These are phyloP conservation scores for Drosophila sp. DNA, from an alignment of 1,140 invertebrate species.

Conservation along the genomic window DNA sequence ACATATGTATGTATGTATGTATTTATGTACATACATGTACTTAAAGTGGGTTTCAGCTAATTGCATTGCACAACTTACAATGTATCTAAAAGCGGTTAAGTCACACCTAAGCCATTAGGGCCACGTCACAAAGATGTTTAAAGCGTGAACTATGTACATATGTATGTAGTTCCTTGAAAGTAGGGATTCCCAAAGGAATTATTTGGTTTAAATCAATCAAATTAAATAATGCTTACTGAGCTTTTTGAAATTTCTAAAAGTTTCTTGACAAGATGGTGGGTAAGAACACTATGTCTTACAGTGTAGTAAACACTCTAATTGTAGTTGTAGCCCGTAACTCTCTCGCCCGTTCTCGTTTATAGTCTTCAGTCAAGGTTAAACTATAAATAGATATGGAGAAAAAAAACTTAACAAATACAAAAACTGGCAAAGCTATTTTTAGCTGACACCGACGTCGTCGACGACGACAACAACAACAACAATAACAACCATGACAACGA, in stretches of 20 bases:
- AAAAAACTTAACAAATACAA: conserved; percentile 37
- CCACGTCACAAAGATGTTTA: too few relatives aligned
- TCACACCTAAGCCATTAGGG: neutral
- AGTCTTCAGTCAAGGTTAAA: conserved; percentile 43
- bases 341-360: neutral
- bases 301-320: neutral
- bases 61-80: neutral
- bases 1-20: too few relatives aligned
- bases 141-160: too few relatives aligned
- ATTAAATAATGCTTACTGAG: too few relatives aligned
- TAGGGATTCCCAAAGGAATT: too few relatives aligned
- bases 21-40: neutral
- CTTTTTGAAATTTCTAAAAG: too few relatives aligned
- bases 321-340: neutral
- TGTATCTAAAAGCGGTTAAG: neutral
- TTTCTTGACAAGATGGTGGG: too few relatives aligned
- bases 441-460: conserved; percentile 24
- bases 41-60: neutral
- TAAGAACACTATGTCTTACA: neutral
- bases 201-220: too few relatives aligned
- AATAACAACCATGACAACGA: conserved; percentile 5
- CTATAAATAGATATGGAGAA: conserved; percentile 58
- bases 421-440: conserved; percentile 53
- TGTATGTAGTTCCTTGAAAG: too few relatives aligned
- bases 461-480: neutral